These are phyloP conservation scores for Myrmecobius fasciatus DNA, from an alignment of 2,113 vertebrate species.

Conservation along the genomic window DNA sequence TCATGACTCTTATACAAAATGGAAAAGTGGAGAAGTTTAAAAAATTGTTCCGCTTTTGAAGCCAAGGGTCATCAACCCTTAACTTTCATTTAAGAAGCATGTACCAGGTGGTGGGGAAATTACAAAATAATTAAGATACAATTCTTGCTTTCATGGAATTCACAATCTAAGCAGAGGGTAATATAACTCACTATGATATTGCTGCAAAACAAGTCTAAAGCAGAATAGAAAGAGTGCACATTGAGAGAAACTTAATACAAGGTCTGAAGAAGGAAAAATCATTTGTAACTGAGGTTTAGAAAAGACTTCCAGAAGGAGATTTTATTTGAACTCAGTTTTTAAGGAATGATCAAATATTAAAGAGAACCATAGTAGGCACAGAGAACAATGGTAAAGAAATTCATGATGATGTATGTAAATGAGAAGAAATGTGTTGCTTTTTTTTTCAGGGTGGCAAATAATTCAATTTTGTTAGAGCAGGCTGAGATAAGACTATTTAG, in stretches of 20 bases:
- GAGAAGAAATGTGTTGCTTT: neutral
- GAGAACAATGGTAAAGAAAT: neutral
- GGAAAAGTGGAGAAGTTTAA: neutral
- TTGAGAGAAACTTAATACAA: neutral
- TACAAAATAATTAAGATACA: neutral
- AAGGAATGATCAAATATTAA: neutral
- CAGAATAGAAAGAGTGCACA: neutral
- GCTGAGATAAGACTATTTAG: neutral
- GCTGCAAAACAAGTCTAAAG: neutral
- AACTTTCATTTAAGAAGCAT: neutral
- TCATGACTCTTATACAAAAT: neutral
- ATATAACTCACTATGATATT: neutral
- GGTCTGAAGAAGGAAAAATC: neutral
- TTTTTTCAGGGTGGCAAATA: neutral
- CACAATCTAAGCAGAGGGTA: neutral
- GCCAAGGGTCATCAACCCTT: neutral
- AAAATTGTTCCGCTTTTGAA: neutral
- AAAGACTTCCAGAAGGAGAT: neutral
- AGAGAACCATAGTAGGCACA: neutral
- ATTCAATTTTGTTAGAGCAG: neutral
- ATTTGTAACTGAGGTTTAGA: neutral
- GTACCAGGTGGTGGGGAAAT: neutral
- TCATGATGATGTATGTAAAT: neutral
- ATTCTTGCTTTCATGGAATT: neutral
- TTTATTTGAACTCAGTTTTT: neutral